Evolutionary conservation across 2,888 invertebrate genomes (phyloP).

Genomic region (Fissipunctia ypsillon): DNA sequence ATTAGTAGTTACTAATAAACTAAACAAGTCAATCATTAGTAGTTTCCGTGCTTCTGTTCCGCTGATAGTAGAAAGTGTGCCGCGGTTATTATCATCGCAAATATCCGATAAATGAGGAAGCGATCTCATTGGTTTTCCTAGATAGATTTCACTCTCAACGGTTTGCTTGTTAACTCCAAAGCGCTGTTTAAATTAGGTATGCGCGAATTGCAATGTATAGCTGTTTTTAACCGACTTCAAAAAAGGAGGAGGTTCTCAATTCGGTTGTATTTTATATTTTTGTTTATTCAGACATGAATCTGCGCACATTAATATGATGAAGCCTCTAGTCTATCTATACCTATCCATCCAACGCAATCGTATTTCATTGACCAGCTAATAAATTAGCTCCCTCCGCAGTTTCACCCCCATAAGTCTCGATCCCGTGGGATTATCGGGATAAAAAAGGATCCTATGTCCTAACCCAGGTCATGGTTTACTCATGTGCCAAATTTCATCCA

Average conservation of each 20-base stretch:
- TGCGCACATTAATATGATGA: background rate
- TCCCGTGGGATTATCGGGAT: too few species aligned
- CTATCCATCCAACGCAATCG: background rate
- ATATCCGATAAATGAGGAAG: conserved; percentile 47
- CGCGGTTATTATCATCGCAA: conserved; percentile 36
- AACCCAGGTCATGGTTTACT: too few species aligned
- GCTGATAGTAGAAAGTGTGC: conserved; percentile 50
- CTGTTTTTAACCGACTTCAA: too few species aligned
- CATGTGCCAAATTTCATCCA: too few species aligned
- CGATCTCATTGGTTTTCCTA: conserved; percentile 27
- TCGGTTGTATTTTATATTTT: too few species aligned
- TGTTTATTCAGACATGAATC: background rate
- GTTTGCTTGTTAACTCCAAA: conserved; percentile 6
- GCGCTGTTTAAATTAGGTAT: background rate
- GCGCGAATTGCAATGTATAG: background rate
- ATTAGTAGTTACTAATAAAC: background rate
- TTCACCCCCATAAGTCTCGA: too few species aligned
- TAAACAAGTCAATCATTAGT: conserved; percentile 26
- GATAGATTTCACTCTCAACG: conserved; percentile 26
- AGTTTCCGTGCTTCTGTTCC: conserved; percentile 7
- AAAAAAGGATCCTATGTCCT: too few species aligned
- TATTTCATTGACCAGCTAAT: background rate
- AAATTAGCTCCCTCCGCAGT: too few species aligned
- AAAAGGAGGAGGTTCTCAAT: too few species aligned
- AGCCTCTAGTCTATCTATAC: background rate